Evolutionary conservation across 2,888 invertebrate genomes (phyloP).

Genomic region (Mystacides longicornis): DNA sequence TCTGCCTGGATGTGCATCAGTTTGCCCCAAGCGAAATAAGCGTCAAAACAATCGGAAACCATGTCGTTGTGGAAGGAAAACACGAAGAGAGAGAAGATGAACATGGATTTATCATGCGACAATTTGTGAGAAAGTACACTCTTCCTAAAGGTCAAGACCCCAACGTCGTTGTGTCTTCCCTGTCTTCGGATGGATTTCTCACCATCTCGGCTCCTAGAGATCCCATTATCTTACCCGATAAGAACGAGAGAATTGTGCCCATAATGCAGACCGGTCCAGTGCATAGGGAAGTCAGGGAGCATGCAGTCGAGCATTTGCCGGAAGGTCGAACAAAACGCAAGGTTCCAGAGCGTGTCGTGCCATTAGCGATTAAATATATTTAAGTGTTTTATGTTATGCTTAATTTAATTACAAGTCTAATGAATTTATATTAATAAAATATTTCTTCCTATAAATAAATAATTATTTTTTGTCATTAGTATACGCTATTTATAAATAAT

Average conservation of each 20-base stretch:
- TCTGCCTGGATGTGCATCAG: conserved; percentile 68
- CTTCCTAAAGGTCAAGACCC: conserved; percentile 71
- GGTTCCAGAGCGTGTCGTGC: not conserved
- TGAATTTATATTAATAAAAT: too few relatives aligned
- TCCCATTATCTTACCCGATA: conserved; percentile 28
- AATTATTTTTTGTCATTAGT: too few relatives aligned
- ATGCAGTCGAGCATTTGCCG: conserved; percentile 10
- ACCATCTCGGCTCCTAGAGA: conserved; percentile 56
- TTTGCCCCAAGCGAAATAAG: conserved; percentile 72
- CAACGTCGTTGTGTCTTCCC: conserved; percentile 61
- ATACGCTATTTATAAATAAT: too few relatives aligned
- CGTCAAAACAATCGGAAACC: conserved; percentile 68
- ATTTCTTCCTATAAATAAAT: too few relatives aligned
- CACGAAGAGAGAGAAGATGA: conserved; percentile 60
- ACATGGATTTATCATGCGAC: conserved; percentile 11
- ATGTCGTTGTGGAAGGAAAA: conserved; percentile 68
- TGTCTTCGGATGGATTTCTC: conserved; percentile 70
- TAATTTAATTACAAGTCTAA: too few relatives aligned
- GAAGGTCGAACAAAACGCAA: conserved; percentile 3
- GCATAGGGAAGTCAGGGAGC: conserved; percentile 5
- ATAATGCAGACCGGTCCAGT: conserved; percentile 34
- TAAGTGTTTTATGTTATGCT: not conserved
- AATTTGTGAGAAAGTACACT: conserved; percentile 57
- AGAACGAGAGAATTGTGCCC: conserved; percentile 38
- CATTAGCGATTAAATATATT: conserved; percentile 13